A percentile compares a stretch with the other conserved stretches of the same genome.
These are phyloP conservation scores for Deroplatys truncata DNA, from an alignment of 2,888 invertebrate species.

Conservation along the genomic window DNA sequence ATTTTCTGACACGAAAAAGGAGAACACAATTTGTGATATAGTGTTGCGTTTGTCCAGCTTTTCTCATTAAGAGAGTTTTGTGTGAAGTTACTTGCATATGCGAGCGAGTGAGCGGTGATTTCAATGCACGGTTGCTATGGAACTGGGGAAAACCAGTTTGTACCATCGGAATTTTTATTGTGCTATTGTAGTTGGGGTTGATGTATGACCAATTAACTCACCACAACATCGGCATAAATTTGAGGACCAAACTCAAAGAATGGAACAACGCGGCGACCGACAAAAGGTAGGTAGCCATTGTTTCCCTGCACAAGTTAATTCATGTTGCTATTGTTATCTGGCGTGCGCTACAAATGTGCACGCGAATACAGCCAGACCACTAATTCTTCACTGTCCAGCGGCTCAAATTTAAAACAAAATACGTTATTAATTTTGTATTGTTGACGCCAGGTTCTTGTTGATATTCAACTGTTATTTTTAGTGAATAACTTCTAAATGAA, in stretches of 20 bases:
- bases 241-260: neutral
- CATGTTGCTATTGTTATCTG: neutral
- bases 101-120: too few species aligned
- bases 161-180: neutral
- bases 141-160: neutral
- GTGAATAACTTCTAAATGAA: too few species aligned
- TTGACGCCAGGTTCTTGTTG: too few species aligned
- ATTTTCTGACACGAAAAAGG: too few species aligned
- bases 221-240: neutral
- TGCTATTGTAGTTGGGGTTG: neutral
- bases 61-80: too few species aligned
- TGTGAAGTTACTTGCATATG: too few species aligned
- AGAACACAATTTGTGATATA: too few species aligned
- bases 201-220: neutral
- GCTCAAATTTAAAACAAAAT: too few species aligned
- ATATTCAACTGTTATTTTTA: too few species aligned
- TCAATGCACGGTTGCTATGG: neutral
- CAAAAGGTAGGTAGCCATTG: neutral
- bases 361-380: neutral
- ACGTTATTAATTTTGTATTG: too few species aligned
- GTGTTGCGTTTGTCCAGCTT: too few species aligned
- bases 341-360: neutral
- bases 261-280: neutral
- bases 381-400: neutral
- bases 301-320: neutral